Evolutionary conservation across 1,140 invertebrate species (phyloP).

Genomic region (Belonocnema kinseyi): DNA sequence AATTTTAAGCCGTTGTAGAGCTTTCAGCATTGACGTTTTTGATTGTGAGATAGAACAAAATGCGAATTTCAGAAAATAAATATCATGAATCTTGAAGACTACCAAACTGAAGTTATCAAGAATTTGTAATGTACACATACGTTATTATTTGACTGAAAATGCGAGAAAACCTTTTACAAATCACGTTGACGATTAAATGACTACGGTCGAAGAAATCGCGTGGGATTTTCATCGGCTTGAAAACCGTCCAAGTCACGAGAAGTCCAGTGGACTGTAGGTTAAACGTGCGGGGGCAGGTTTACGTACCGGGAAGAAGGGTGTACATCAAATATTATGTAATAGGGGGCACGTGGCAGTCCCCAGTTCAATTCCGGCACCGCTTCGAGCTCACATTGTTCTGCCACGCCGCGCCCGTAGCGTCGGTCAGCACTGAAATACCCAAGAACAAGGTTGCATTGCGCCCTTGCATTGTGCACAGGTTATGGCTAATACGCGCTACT

Average conservation of each 20-base stretch:
- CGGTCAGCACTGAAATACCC: slow-evolving; percentile 48
- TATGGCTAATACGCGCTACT: slow-evolving; percentile 49
- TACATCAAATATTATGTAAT: slow-evolving; percentile 24
- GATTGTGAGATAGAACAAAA: too few relatives aligned
- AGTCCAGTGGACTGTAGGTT: slow-evolving; percentile 7
- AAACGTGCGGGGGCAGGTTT: slow-evolving; percentile 15
- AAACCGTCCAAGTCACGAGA: slow-evolving; percentile 7
- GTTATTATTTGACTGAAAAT: too few relatives aligned
- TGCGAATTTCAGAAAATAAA: too few relatives aligned
- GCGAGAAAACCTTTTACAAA: too few relatives aligned
- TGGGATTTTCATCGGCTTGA: slow-evolving; percentile 4
- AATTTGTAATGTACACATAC: too few relatives aligned
- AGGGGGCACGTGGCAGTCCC: slow-evolving; percentile 50
- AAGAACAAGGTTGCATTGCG: slow-evolving; percentile 50
- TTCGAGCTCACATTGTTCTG: slow-evolving; percentile 53
- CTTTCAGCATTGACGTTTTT: too few relatives aligned
- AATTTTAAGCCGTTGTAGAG: too few relatives aligned
- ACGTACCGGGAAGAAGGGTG: not conserved
- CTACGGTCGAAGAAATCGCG: slow-evolving; percentile 17
- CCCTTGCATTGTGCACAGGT: slow-evolving; percentile 52
- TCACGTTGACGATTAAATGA: not conserved
- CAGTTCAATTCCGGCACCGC: slow-evolving; percentile 47
- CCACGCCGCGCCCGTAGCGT: not conserved
- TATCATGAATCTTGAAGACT: too few relatives aligned
- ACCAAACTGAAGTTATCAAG: too few relatives aligned